Base-by-base conservation (phyloP, 2,797 vertebrate species). In the Botia almorhae region DNA sequence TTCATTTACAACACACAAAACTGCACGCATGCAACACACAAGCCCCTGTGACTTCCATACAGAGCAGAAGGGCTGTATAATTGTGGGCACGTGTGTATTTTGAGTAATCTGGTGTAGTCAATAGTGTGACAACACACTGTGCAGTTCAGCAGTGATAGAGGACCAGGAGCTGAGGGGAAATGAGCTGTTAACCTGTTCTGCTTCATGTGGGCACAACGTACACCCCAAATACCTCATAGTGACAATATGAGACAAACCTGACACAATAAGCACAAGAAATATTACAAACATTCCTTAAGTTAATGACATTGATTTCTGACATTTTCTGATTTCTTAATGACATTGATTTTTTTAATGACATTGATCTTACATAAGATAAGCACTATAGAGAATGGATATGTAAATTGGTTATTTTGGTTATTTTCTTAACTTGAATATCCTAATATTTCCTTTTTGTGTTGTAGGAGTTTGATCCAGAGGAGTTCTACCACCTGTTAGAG, bases 391-490 rank as follows among this genome's bases (percentile, higher is more conserved):
- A 51, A 16, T 51, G 14, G 50, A 51, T 51, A 51, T 51, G 11
- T 51, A 17, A 13, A 58, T 12, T 58, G 2, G 11, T 1, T 5
- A 7, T 4, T 4, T 39, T 19, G 53, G 53, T 19, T 55, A 55
- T 16, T 55, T n/a, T 17, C 53, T 29, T 55, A n/a, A 7, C n/a
- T 7, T 43, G 13, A 12, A 10, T 26, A 16, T 73, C 71, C 16
- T 73, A 23, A 46, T 23, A 67, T 43, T 79, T 5, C 26, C 73
- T 76, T 1, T 69, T 10, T 61, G 10, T 58, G 13, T 19, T 80
- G 5, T 79, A 98, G 97, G 97, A 98, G 89, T 98, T 98, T 93
- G 96, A 98, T 85, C 97, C 97, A 0, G 97, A 98, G 90, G 97
- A 98, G 91, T 99, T 99, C 87, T 99, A 98, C 89, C 97, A 98